phyloP scores from a whole-genome alignment of 2,113 vertebrate genomes.

The Pseudorhombus dupliciocellatus region DNA sequence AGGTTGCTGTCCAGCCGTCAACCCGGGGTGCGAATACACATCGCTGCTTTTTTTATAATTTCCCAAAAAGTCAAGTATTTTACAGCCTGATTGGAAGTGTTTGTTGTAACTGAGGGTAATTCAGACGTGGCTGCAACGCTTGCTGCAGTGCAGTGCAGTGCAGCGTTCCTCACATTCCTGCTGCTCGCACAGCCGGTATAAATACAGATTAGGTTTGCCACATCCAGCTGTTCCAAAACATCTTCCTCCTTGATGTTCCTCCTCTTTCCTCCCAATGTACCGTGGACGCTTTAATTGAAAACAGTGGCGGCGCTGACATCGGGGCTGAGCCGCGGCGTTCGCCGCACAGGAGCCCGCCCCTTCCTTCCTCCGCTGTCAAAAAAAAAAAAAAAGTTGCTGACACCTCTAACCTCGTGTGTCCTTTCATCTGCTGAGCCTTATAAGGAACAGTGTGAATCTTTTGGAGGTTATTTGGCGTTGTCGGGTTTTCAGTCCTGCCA shows the following conservation, averaged over 20 bases:
- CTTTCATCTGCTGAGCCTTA: slow-evolving; percentile 17
- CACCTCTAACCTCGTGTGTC: slow-evolving; percentile 4
- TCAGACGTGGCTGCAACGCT: not conserved
- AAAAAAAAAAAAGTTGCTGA: slow-evolving; percentile 33
- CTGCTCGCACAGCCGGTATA: slow-evolving; percentile 42
- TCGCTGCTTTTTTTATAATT: no score
- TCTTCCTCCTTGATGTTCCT: slow-evolving; percentile 47
- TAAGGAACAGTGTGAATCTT: not conserved
- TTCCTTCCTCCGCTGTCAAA: slow-evolving; percentile 58
- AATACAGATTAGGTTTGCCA: slow-evolving; percentile 33
- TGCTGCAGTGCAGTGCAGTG: slow-evolving; percentile 1
- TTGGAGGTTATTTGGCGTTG: no score
- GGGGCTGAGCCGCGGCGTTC: slow-evolving; percentile 38
- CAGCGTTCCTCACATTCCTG: slow-evolving; percentile 17
- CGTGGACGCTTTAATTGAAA: slow-evolving; percentile 64
- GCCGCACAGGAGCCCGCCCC: slow-evolving; percentile 20
- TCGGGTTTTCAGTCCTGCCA: not conserved
- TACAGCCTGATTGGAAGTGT: slow-evolving; percentile 1
- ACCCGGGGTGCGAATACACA: no score
- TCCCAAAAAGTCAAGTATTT: no score
- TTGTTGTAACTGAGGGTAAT: not conserved
- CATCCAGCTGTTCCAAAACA: slow-evolving; percentile 69
- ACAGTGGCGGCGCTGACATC: slow-evolving; percentile 60
- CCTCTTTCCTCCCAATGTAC: slow-evolving; percentile 39
- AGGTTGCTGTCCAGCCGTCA: no score